Evolutionary conservation across 2,888 invertebrate genomes (phyloP).

Genomic region (Aphodius sticticus): DNA sequence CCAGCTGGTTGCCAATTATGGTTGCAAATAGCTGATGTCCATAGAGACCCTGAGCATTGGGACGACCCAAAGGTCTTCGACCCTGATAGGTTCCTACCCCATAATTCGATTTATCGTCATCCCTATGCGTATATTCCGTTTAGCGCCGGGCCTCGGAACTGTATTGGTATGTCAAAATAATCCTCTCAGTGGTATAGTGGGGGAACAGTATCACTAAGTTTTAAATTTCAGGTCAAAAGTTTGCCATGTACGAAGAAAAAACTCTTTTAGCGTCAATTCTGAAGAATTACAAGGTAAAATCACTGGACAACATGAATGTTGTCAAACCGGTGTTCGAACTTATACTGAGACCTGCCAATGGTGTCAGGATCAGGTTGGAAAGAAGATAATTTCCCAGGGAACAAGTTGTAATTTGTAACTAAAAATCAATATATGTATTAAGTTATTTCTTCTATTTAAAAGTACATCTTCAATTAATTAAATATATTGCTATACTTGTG

Average conservation of each 20-base stretch:
- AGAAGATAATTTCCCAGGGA: background rate
- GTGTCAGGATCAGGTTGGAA: conserved; percentile 18
- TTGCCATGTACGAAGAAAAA: conserved; percentile 36
- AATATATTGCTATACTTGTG: too few relatives aligned
- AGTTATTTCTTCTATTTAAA: too few relatives aligned
- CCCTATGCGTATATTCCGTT: conserved; percentile 29
- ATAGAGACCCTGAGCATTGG: conserved; percentile 23
- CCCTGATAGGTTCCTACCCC: conserved; percentile 29
- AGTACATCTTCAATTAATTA: too few relatives aligned
- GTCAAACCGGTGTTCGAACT: conserved; percentile 10
- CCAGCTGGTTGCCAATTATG: conserved; percentile 11
- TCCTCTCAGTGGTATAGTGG: background rate
- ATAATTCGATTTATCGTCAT: conserved; percentile 25
- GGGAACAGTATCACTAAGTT: background rate
- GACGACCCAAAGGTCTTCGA: conserved; percentile 26
- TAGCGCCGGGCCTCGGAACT: conserved; percentile 31
- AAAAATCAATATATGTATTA: too few relatives aligned
- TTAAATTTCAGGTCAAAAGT: conserved; percentile 31
- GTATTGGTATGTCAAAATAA: conserved; percentile 19
- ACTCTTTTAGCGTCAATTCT: conserved; percentile 34
- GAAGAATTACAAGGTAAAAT: conserved; percentile 28
- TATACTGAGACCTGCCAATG: conserved; percentile 25
- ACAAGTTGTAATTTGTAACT: background rate
- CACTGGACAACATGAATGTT: conserved; percentile 6
- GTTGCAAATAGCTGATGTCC: conserved; percentile 13